A percentile compares a stretch with the other conserved stretches of the same genome.
Conservation (phyloP, 2,888 invertebrate species). For the Fragum sueziense region DNA sequence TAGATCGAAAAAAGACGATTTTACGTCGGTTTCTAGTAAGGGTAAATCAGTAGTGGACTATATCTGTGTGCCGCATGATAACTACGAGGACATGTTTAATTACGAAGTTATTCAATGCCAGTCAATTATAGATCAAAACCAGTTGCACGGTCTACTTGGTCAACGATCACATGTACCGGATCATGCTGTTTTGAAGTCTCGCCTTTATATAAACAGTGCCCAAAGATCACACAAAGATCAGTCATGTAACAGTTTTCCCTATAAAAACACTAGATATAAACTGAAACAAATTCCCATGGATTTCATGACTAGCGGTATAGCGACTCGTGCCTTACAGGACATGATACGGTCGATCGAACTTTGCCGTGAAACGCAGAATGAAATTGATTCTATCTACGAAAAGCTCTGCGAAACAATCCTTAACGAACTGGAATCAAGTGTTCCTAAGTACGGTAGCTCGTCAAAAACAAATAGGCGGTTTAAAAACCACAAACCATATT, state of each 20-base stretch:
- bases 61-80: background rate
- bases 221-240: background rate
- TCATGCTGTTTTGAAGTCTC: background rate
- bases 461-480: conserved; percentile 19
- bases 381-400: background rate
- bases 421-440: conserved; percentile 25
- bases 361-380: background rate
- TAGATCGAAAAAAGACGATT: background rate
- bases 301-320: background rate
- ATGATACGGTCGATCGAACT: background rate
- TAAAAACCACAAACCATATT: conserved; percentile 30
- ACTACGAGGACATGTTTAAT: background rate
- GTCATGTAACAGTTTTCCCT: background rate
- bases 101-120: background rate
- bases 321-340: background rate
- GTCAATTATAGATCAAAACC: background rate
- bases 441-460: conserved; percentile 16
- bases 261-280: background rate
- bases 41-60: background rate
- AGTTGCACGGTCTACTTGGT: background rate
- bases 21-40: background rate
- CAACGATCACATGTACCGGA: background rate
- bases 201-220: background rate
- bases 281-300: background rate
- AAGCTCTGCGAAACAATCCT: conserved; percentile 8